These are phyloP conservation scores for Drosophila sechellia DNA, from an alignment of 1,140 invertebrate genomes.

Conservation along the genomic window DNA sequence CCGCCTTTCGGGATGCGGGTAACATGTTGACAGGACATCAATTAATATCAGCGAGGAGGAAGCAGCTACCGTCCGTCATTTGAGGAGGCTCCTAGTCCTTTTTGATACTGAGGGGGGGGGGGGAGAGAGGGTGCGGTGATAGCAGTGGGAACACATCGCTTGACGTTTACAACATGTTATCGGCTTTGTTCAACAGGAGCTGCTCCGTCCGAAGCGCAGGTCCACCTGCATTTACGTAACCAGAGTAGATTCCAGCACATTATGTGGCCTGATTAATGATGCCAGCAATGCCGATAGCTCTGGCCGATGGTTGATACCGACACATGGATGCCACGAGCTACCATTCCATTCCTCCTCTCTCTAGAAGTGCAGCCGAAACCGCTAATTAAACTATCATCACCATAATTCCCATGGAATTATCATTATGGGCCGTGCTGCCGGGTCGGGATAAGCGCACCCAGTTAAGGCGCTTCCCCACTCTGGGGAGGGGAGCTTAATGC, in stretches of 20 bases:
- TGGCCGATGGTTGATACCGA: neutral
- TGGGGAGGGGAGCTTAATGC: slow-evolving; percentile 3
- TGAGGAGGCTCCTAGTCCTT: slow-evolving; percentile 30
- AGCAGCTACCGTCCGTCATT: slow-evolving; percentile 46
- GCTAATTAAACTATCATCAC: slow-evolving; percentile 47
- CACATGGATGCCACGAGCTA: neutral
- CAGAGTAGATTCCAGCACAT: slow-evolving; percentile 11
- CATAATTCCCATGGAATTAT: slow-evolving; percentile 18
- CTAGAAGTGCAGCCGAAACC: slow-evolving; percentile 12
- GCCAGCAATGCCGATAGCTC: slow-evolving; percentile 1
- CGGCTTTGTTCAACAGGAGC: slow-evolving; percentile 57
- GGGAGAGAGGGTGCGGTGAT: too few relatives aligned
- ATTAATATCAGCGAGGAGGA: slow-evolving; percentile 48
- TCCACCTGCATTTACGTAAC: slow-evolving; percentile 34
- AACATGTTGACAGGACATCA: slow-evolving; percentile 44
- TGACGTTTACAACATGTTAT: slow-evolving; percentile 72
- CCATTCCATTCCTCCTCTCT: neutral
- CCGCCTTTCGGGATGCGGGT: neutral
- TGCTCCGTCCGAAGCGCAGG: neutral
- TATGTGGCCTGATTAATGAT: slow-evolving; percentile 68
- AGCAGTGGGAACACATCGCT: slow-evolving; percentile 43
- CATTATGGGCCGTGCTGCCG: slow-evolving; percentile 4
- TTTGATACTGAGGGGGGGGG: slow-evolving; percentile 19
- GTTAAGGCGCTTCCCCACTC: slow-evolving; percentile 8
- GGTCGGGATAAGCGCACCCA: slow-evolving; percentile 15